These are phyloP conservation scores for rat (Rattus norvegicus) DNA, from an alignment of 2,113 vertebrate genomes.

Conservation along the genomic window GRCr8 NC_086020.1:63476001-63476500, in stretches of 20 bases:
- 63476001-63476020: not conserved
- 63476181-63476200: too few species aligned
- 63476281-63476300: not conserved
- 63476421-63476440: not conserved
- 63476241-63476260: not conserved
- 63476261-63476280: not conserved
- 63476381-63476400: not conserved
- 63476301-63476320: not conserved
- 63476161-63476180: not conserved
- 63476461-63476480: conserved; percentile 40
- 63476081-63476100: not conserved
- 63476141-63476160: not conserved
- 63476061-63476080: too few species aligned
- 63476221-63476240: not conserved
- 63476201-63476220: not conserved
- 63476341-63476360: too few species aligned
- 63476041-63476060: not conserved
- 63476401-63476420: not conserved
- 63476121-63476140: not conserved
- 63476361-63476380: not conserved
- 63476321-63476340: not conserved
- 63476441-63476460: not conserved
- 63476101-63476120: conserved; percentile 33
- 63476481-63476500: not conserved
- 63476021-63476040: not conserved